Evolutionary conservation across 2,113 vertebrate species (phyloP).

Genomic region (Xenopus laevis): DNA sequence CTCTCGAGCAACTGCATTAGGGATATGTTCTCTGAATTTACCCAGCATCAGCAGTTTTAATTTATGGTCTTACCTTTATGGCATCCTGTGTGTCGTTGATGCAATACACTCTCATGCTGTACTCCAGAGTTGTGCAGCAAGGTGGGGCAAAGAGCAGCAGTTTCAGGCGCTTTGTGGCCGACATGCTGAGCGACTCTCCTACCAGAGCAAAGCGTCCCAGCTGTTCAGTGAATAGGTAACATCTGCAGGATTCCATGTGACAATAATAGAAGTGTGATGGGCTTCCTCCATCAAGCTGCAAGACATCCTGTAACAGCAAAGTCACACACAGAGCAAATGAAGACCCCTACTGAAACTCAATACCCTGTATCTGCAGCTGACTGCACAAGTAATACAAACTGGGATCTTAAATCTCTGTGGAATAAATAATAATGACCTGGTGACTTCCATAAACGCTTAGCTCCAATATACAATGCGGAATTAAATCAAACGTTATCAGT

Average conservation of each 20-base stretch:
- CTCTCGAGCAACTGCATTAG: too few species aligned
- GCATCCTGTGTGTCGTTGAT: slow-evolving; percentile 92
- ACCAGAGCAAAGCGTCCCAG: slow-evolving; percentile 92
- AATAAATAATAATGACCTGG: too few species aligned
- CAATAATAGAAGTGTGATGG: slow-evolving; percentile 90
- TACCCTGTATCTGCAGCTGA: not conserved
- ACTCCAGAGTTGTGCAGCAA: slow-evolving; percentile 90
- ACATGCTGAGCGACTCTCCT: slow-evolving; percentile 94
- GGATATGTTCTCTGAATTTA: too few species aligned
- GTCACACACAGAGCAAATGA: not conserved
- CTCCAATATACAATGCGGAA: too few species aligned
- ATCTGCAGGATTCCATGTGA: slow-evolving; percentile 89
- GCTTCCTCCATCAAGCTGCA: slow-evolving; percentile 86
- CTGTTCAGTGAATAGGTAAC: slow-evolving; percentile 92
- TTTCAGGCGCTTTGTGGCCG: slow-evolving; percentile 89
- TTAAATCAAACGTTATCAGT: too few species aligned
- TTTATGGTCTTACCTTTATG: slow-evolving; percentile 75
- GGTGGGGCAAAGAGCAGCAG: slow-evolving; percentile 90
- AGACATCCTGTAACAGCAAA: slow-evolving; percentile 74
- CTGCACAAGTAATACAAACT: too few species aligned
- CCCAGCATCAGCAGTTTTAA: too few species aligned
- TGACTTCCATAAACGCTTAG: too few species aligned
- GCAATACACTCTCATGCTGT: slow-evolving; percentile 95
- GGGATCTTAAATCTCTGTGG: too few species aligned
- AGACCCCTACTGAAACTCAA: not conserved